Evolutionary conservation across 2,797 vertebrate genomes (phyloP), one percentile per base, ranked within the genome.

Genomic region (Argentina silus): DNA sequence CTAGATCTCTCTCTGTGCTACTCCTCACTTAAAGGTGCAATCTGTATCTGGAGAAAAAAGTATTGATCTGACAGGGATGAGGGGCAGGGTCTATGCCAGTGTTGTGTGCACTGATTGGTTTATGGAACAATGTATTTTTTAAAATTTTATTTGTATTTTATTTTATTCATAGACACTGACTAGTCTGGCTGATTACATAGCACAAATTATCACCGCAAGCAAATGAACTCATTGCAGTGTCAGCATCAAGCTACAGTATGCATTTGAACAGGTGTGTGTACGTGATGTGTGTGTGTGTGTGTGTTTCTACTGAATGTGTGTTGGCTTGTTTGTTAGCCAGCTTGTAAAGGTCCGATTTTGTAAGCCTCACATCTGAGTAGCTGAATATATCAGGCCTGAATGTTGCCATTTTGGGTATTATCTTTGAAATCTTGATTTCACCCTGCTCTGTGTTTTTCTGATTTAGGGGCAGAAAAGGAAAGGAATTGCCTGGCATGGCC

Each of bases 401-500:
- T 70, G 67, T 73, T 45, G 71, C 76, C 67, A 82, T 83, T 86
- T 81, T 81, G 81, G 72, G 72, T 64, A 78, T 83, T 44, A n/a
- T 75, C 75, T 86, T 78, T 86, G 82, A 90, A 86, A 90, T 85
- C 86, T 84, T 81, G 79, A 76, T 71, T 78, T 81, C 57, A 82
- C 77, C 73, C 78, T 2, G n/a, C 47, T 72, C 55, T 74, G 74
- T 82, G 81, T 74, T 81, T 36, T 87, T 85, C 76, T 87, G 74
- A 86, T 88, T 85, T 85, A 87, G 76, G 69, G 36, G 75, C 72
- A 56, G 72, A 76, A 74, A 78, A 80, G 83, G 83, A 84, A 77
- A 88, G 81, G 77, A 88, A 86, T 87, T 83, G 82, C 78, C 85
- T 87, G 87, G 89, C 78, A 77, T 77, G 69, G 72, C 53, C 81